These are phyloP conservation scores for Megalonaias nervosa DNA, from an alignment of 1,140 invertebrate species.

Conservation along the genomic window DNA sequence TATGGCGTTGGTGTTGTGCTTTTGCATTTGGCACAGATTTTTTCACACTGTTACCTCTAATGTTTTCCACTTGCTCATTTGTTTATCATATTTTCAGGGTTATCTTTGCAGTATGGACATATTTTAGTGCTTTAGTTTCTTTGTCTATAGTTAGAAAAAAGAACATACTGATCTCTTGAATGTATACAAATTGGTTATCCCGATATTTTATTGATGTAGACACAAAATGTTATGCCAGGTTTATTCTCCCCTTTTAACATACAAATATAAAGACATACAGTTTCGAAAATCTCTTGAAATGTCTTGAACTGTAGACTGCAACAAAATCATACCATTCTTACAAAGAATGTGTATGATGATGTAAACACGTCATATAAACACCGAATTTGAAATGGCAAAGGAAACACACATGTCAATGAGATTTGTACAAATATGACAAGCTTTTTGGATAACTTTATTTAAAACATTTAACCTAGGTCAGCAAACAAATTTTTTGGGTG, in stretches of 20 bases:
- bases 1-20: background rate
- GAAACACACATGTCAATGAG: too few species aligned
- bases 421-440: too few species aligned
- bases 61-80: background rate
- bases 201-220: slow-evolving; percentile 18
- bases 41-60: background rate
- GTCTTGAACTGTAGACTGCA: too few species aligned
- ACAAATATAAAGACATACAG: background rate
- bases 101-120: background rate
- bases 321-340: too few species aligned
- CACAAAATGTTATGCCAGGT: slow-evolving; percentile 28
- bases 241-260: background rate
- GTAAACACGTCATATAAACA: too few species aligned
- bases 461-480: too few species aligned
- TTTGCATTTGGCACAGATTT: background rate
- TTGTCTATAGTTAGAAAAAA: slow-evolving; percentile 2
- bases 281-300: too few species aligned
- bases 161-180: background rate
- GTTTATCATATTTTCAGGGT: background rate
- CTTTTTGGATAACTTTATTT: too few species aligned
- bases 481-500: too few species aligned
- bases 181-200: slow-evolving; percentile 1
- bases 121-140: background rate
- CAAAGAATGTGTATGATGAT: too few species aligned
- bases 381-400: too few species aligned